These are phyloP conservation scores for Euphonia xanthogaster DNA, from an alignment of 2,797 vertebrate genomes.

Conservation along the genomic window DNA sequence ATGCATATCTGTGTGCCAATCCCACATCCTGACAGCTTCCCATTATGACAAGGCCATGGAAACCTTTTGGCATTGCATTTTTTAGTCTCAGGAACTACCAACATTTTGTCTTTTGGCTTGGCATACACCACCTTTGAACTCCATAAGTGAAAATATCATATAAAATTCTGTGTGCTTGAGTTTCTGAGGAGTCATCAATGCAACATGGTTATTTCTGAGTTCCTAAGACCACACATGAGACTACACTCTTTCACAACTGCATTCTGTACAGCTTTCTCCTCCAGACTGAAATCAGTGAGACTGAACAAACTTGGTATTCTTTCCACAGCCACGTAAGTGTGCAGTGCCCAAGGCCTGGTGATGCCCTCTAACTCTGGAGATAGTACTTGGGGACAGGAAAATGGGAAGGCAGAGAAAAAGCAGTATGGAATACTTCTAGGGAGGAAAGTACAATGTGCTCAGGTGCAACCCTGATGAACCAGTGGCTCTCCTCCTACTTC, in stretches of 20 bases:
- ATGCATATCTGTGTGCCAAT: background rate
- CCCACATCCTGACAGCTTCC: background rate
- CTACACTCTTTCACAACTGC: background rate
- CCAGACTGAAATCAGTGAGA: background rate
- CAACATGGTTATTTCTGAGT: background rate
- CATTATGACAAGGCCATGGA: background rate
- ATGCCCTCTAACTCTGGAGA: background rate
- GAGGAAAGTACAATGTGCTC: background rate
- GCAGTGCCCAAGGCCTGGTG: background rate
- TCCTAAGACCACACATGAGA: background rate
- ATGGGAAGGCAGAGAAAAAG: background rate
- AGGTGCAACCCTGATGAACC: background rate
- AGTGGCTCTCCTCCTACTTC: background rate
- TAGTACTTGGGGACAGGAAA: background rate
- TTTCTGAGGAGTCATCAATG: background rate
- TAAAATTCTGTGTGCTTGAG: background rate
- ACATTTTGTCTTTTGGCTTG: background rate
- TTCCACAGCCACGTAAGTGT: background rate
- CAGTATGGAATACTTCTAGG: fast-evolving
- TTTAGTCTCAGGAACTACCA: background rate
- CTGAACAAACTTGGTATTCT: background rate
- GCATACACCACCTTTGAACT: background rate
- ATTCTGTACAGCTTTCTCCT: background rate
- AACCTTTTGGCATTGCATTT: background rate
- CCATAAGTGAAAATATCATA: background rate